Evolutionary conservation across 2,888 invertebrate genomes (phyloP).

Genomic region (Drosophila subsilvestris): DNA sequence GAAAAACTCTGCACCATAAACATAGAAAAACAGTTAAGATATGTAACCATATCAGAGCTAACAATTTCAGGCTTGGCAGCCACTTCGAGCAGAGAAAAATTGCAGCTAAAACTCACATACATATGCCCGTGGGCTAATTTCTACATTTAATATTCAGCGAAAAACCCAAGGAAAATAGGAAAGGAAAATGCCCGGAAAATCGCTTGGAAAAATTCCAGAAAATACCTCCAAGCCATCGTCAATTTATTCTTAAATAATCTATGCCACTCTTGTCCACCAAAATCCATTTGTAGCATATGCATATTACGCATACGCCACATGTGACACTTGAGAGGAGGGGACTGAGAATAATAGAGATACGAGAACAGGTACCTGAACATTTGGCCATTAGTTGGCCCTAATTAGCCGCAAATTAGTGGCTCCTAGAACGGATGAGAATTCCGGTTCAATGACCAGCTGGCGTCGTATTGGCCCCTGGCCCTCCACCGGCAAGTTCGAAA

Average conservation of each 20-base stretch:
- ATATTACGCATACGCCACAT: conserved; percentile 58
- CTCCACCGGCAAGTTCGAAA: conserved; percentile 4
- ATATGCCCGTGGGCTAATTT: neutral
- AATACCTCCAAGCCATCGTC: too few species aligned
- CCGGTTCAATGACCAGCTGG: conserved; percentile 33
- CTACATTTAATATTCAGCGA: too few species aligned
- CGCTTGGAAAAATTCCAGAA: too few species aligned
- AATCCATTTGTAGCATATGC: neutral
- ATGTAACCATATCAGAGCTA: too few species aligned
- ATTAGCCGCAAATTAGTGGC: conserved; percentile 58
- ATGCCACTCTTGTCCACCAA: neutral
- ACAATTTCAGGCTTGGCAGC: neutral
- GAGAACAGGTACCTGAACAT: conserved; percentile 19
- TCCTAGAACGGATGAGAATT: conserved; percentile 1
- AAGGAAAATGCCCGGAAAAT: neutral
- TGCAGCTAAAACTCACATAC: neutral
- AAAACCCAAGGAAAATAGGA: neutral
- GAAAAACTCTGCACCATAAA: too few species aligned
- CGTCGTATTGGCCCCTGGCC: neutral
- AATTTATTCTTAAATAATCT: neutral
- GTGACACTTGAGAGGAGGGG: conserved; percentile 8
- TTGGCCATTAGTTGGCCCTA: conserved; percentile 46
- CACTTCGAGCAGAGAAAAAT: too few species aligned
- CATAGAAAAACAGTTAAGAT: too few species aligned
- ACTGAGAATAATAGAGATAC: neutral